Evolutionary conservation across 2,113 vertebrate genomes (phyloP).

Genomic region (Pontoporia blainvillei): DNA sequence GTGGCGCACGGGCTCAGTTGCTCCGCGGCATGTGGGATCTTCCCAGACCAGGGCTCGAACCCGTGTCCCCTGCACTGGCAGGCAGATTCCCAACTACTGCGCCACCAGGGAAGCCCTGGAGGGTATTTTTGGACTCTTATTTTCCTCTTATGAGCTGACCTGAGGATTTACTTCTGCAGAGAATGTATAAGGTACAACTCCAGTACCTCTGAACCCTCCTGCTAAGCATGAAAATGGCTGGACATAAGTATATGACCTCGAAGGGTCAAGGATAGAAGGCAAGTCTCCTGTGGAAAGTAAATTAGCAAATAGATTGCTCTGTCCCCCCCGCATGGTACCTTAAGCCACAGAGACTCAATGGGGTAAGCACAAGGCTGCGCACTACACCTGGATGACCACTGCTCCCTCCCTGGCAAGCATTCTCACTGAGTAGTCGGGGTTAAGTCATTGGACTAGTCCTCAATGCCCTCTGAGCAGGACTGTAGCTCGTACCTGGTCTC

Average conservation of each 20-base stretch:
- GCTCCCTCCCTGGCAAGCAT: neutral
- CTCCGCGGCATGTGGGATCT: too few species aligned
- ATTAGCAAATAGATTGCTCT: neutral
- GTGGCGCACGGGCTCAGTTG: too few species aligned
- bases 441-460: neutral
- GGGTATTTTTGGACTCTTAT: neutral
- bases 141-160: neutral
- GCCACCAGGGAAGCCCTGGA: neutral
- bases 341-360: too few species aligned
- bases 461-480: neutral
- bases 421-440: neutral
- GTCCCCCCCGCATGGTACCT: neutral
- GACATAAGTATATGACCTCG: neutral
- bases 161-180: neutral
- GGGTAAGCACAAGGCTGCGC: neutral
- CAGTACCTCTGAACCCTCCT: neutral
- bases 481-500: conserved; percentile 88
- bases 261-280: neutral
- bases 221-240: neutral
- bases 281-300: neutral
- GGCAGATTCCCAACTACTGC: too few species aligned
- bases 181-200: neutral
- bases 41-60: too few species aligned
- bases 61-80: too few species aligned
- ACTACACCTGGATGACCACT: neutral